These are phyloP conservation scores for Menura novaehollandiae DNA, from an alignment of 2,113 vertebrate species.

Conservation along the genomic window DNA sequence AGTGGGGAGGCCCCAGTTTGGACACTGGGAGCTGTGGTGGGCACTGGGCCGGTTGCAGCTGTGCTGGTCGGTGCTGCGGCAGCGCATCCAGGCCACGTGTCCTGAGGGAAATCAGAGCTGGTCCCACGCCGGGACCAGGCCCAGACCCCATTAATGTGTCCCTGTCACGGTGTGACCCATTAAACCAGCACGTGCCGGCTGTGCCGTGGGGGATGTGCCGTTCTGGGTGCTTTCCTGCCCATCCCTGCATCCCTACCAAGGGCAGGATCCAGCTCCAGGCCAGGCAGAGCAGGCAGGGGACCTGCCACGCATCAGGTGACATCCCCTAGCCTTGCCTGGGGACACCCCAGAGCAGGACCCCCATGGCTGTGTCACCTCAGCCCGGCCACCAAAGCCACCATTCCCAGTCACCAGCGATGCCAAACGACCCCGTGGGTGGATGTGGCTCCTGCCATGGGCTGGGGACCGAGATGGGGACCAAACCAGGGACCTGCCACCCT, in stretches of 20 bases:
- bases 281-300: neutral
- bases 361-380: fast-evolving
- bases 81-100: neutral
- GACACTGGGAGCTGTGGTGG: neutral
- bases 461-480: neutral
- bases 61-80: fast-evolving
- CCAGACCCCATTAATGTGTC: constrained; percentile 2
- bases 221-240: neutral
- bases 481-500: neutral
- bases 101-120: neutral
- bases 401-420: neutral
- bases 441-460: neutral
- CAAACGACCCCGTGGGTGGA: fast-evolving
- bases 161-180: neutral
- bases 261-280: fast-evolving
- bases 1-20: neutral
- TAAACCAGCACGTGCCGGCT: neutral
- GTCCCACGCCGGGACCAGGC: neutral
- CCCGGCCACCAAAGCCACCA: fast-evolving
- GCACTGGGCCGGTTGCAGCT: neutral
- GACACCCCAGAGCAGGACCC: neutral
- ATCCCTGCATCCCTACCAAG: neutral
- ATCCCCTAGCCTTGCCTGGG: neutral
- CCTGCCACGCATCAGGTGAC: neutral
- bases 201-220: fast-evolving